These are phyloP conservation scores for Parus major DNA, from an alignment of 2,113 vertebrate species.

Conservation along the genomic window DNA sequence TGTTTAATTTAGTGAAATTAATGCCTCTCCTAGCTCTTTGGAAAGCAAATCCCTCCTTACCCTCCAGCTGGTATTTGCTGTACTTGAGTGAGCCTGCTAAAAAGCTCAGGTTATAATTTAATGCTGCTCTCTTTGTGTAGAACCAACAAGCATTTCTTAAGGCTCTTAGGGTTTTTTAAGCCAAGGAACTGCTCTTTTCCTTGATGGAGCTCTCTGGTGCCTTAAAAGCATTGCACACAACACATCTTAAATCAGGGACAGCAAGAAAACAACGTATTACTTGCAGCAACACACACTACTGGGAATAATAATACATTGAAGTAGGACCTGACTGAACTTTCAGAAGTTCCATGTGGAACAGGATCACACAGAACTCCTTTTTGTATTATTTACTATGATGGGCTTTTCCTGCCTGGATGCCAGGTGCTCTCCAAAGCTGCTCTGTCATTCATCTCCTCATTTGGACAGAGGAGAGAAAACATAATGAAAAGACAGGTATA, in stretches of 20 bases:
- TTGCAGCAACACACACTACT: background rate
- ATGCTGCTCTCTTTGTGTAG: conserved; percentile 19
- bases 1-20: conserved; percentile 61
- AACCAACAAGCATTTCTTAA: background rate
- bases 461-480: background rate
- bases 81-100: conserved; percentile 24
- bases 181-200: background rate
- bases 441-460: background rate
- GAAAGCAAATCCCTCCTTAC: conserved; percentile 44
- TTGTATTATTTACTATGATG: background rate
- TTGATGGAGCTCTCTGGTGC: background rate
- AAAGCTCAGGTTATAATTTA: conserved; percentile 15
- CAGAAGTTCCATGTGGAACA: background rate
- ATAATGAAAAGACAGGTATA: background rate
- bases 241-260: background rate
- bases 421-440: background rate
- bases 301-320: conserved; percentile 16
- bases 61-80: conserved; percentile 31
- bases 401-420: background rate
- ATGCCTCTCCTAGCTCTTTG: conserved; percentile 18
- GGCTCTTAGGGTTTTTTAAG: background rate
- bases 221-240: background rate
- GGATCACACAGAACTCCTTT: background rate
- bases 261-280: background rate
- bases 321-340: conserved; percentile 25